phyloP scores from a whole-genome alignment of 1,140 invertebrate species.

The Drosophila jambulina region DNA sequence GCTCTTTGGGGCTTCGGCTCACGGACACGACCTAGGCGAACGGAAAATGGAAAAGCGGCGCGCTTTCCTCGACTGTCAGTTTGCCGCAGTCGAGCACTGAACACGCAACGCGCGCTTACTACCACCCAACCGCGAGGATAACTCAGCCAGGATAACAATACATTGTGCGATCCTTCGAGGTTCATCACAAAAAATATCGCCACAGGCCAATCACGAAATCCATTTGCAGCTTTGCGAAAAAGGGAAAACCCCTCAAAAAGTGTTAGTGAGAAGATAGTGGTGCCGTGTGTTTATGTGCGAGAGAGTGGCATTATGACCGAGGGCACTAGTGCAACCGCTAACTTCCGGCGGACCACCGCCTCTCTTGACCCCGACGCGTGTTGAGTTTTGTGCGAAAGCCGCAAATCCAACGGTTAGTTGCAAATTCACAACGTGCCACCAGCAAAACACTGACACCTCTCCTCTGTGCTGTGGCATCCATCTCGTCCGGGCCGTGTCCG shows the following conservation, averaged over 20 bases:
- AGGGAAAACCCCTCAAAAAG: conserved; percentile 13
- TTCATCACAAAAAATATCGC: conserved; percentile 19
- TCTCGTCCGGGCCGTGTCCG: not conserved
- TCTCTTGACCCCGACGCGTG: conserved; percentile 19
- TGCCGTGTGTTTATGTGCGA: conserved; percentile 16
- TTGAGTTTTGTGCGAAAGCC: conserved; percentile 61
- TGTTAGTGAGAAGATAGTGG: conserved; percentile 10
- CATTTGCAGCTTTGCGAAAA: not conserved
- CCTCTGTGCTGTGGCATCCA: conserved; percentile 14
- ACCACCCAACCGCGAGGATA: conserved; percentile 10
- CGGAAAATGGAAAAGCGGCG: conserved; percentile 46
- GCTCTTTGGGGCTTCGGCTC: conserved; percentile 27
- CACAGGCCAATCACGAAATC: conserved; percentile 13
- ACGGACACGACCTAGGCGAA: conserved; percentile 57
- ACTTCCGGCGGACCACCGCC: conserved; percentile 34
- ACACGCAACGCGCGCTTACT: conserved; percentile 62
- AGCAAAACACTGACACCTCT: conserved; percentile 68
- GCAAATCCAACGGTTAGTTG: conserved; percentile 68
- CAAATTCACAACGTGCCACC: conserved; percentile 74
- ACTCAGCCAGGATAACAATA: conserved; percentile 41
- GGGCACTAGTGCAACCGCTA: conserved; percentile 46
- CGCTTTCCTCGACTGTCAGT: conserved; percentile 59
- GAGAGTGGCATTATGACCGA: conserved; percentile 53
- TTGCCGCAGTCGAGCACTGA: conserved; percentile 79
- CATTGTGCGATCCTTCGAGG: conserved; percentile 26